Conservation (phyloP, 2,113 vertebrate genomes). For the Aleadryas rufinucha region DNA sequence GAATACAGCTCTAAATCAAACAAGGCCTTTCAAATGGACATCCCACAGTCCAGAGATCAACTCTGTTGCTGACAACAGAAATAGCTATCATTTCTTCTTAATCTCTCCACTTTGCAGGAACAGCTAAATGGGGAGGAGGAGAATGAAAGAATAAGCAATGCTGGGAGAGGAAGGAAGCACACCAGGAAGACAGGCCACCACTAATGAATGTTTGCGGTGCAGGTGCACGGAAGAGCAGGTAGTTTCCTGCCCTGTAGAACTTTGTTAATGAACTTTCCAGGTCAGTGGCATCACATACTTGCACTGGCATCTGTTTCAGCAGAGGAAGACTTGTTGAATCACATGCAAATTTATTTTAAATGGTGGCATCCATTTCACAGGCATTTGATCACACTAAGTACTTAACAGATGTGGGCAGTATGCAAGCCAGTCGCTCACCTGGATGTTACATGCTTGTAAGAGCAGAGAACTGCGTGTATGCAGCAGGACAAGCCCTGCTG, state of each 20-base stretch:
- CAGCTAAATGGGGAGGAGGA: background rate
- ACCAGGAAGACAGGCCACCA: background rate
- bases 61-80: background rate
- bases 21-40: background rate
- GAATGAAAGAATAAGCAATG: background rate
- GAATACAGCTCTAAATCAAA: background rate
- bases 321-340: background rate
- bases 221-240: background rate
- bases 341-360: background rate
- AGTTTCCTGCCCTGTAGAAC: background rate
- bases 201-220: background rate
- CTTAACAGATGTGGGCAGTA: background rate
- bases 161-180: background rate
- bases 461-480: background rate
- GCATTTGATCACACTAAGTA: background rate
- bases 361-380: background rate
- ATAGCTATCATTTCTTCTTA: background rate
- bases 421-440: background rate
- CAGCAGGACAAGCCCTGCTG: background rate
- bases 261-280: background rate
- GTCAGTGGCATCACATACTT: background rate
- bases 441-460: background rate
- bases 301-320: background rate
- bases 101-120: background rate
- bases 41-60: background rate